Conservation (phyloP, 2,113 vertebrate genomes). For the Chlorodrepanis virens region DNA sequence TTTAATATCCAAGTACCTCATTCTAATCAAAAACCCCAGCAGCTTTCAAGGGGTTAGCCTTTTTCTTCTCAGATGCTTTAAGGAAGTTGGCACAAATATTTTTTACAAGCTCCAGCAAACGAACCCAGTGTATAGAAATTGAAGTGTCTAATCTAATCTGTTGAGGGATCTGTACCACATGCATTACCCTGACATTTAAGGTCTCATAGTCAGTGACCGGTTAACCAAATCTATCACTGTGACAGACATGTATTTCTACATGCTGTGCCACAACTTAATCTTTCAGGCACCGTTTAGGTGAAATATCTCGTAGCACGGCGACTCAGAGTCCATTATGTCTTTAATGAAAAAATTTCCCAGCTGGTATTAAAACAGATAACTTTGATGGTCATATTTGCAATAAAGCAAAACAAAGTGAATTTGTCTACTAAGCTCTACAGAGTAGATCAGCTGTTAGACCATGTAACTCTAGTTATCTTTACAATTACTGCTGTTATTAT, state of each 20-base stretch:
- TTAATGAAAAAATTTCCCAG: neutral
- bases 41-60: neutral
- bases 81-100: conserved; percentile 25
- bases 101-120: conserved; percentile 15
- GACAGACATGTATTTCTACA: conserved; percentile 35
- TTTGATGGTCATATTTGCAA: conserved; percentile 20
- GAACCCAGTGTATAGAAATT: neutral
- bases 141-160: conserved; percentile 51
- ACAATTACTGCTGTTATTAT: conserved; percentile 49
- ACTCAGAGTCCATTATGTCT: neutral
- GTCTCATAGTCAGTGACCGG: conserved; percentile 27
- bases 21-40: neutral
- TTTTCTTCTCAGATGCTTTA: conserved; percentile 3
- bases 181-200: conserved; percentile 46
- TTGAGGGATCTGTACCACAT: conserved; percentile 25
- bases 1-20: neutral
- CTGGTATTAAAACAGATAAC: neutral
- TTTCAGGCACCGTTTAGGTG: neutral
- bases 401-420: neutral
- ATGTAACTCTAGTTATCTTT: neutral
- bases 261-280: conserved; percentile 30
- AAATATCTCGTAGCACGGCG: neutral
- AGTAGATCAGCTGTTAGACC: conserved; percentile 8
- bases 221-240: conserved; percentile 53
- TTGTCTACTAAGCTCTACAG: neutral